Base-by-base conservation (phyloP, 2,113 vertebrate genomes). In the Gymnorhina tibicen region DNA sequence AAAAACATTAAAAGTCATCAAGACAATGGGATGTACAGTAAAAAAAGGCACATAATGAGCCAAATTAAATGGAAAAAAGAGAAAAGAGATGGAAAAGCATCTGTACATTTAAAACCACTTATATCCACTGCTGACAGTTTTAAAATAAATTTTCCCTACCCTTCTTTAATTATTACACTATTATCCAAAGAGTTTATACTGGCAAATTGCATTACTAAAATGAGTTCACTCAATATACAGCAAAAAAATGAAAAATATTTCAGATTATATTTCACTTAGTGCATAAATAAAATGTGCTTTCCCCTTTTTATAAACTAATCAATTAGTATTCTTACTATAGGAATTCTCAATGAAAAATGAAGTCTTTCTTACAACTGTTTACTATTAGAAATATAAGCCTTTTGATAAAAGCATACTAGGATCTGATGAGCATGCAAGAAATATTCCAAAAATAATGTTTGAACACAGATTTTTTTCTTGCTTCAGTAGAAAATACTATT, bases 1-100 rank as follows among this genome's bases (percentile, higher is more conserved):
- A 91, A 81, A 96, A 76, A 75, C 72, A 85, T 55, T 78, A 84
- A 92, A 96, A 96, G 87, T 89, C 82, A 96, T 21, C 56, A 79
- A 82, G 91, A 96, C 89, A 97, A 92, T 85, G 76, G 73, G 86
- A 90, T 89, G 42, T 42, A 96, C 81, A 96, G 90, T 56, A 94
- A 85, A 96, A 91, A 56, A 60, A 32, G 35, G 35, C 58, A 89
- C 35, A 74, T 84, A 85, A 89, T 72, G 68, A 89, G 52, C 46
- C 39, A 93, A 76, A 78, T 50, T 67, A 89, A 89, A 89, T 35
- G 59, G 47, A 63, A 76, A 78, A 62, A 47, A 27, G 59, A 80
- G 85, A 86, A 76, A 62, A 53, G 59, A 11, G 67, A 63, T 67
- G 21, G 72, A 52, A 87, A 83, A 42, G 35, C 23, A 91, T 89